Conservation (phyloP, 53 echinoderm and acorn worm genomes). For the Actinopyga echinites region DNA sequence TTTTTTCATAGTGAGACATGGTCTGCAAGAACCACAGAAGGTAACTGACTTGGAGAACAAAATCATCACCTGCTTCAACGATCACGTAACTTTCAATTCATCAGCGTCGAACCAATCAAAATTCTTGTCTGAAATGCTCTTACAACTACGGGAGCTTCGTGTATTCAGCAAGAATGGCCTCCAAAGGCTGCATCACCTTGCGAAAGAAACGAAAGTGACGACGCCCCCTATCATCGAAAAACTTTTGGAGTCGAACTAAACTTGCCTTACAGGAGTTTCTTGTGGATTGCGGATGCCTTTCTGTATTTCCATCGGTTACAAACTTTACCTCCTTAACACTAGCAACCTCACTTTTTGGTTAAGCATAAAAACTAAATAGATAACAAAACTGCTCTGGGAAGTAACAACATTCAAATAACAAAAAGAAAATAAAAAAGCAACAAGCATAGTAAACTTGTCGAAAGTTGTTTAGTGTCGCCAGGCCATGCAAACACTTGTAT, state of each 20-base stretch:
- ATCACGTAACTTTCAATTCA: conserved; percentile 99
- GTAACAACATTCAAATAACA: too few relatives aligned
- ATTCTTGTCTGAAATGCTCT: conserved; percentile 90
- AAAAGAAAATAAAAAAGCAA: too few relatives aligned
- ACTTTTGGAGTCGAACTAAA: conserved; percentile 83
- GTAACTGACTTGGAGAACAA: conserved; percentile 90
- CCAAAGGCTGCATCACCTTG: conserved; percentile 86
- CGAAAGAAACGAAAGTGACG: conserved; percentile 74
- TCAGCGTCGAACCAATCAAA: conserved; percentile 88
- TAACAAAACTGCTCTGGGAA: too few relatives aligned
- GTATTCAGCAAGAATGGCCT: conserved; percentile 95
- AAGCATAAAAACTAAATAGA: too few relatives aligned
- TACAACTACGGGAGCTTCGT: conserved; percentile 92
- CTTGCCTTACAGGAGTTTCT: conserved; percentile 9
- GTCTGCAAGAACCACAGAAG: conserved; percentile 83
- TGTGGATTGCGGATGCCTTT: neutral
- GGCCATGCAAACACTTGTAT: too few relatives aligned
- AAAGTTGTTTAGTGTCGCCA: too few relatives aligned
- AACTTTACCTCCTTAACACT: neutral
- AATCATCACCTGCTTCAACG: conserved; percentile 90
- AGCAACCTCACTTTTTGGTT: neutral
- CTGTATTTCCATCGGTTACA: neutral
- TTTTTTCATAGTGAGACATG: conserved; percentile 80
- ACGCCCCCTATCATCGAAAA: conserved; percentile 84
- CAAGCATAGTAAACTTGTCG: too few relatives aligned